These are phyloP conservation scores for Tenthredo livida DNA, from an alignment of 2,888 invertebrate genomes.

Conservation along the genomic window DNA sequence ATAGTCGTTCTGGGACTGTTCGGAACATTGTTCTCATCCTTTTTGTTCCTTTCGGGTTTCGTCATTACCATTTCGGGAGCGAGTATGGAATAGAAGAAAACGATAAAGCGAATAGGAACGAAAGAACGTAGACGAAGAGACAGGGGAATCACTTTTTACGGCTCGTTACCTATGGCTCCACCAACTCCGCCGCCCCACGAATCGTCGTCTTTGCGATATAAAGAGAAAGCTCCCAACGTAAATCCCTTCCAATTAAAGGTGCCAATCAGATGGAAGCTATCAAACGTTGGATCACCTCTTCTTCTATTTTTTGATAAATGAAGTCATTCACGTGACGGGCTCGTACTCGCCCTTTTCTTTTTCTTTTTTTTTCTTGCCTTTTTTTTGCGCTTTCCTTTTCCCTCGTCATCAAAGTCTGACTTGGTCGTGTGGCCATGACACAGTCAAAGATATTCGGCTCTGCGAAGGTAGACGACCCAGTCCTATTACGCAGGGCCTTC, in stretches of 20 bases:
- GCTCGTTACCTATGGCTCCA: slow-evolving; percentile 34
- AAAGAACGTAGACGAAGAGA: slow-evolving; percentile 9
- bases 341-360: neutral
- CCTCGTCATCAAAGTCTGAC: neutral
- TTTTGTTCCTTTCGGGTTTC: neutral
- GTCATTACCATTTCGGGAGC: slow-evolving; percentile 38
- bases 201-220: slow-evolving; percentile 36
- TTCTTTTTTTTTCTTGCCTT: neutral
- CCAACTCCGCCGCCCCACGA: neutral
- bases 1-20: neutral
- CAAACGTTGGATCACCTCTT: slow-evolving; percentile 37
- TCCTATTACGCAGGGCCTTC: slow-evolving; percentile 28
- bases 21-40: slow-evolving; percentile 19
- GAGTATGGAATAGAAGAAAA: slow-evolving; percentile 31
- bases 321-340: slow-evolving; percentile 15
- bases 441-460: slow-evolving; percentile 37
- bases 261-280: slow-evolving; percentile 47
- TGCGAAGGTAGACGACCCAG: slow-evolving; percentile 7
- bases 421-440: slow-evolving; percentile 30
- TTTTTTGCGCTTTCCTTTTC: neutral
- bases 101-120: slow-evolving; percentile 33
- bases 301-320: slow-evolving; percentile 27
- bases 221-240: slow-evolving; percentile 4
- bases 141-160: slow-evolving; percentile 48
- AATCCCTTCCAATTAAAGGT: slow-evolving; percentile 53